A percentile compares a stretch with the other conserved stretches of the same genome.
Conservation (phyloP, 2,888 invertebrate genomes). For the Drosophila demipolita region DNA sequence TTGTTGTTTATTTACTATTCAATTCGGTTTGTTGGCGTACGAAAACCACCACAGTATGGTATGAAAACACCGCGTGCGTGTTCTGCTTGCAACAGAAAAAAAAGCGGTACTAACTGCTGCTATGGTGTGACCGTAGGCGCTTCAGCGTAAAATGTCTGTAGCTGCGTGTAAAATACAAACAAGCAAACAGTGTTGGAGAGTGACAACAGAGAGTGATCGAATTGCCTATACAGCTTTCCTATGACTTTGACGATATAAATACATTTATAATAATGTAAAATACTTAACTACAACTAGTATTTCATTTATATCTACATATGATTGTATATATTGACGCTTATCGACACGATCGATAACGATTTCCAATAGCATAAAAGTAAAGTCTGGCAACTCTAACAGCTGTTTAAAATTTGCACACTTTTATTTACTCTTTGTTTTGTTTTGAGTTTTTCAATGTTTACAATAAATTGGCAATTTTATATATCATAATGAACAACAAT, state of each 20-base stretch:
- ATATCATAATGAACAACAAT: slow-evolving; percentile 47
- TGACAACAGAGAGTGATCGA: background rate
- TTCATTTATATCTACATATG: background rate
- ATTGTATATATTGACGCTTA: background rate
- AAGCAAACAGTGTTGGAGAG: slow-evolving; percentile 32
- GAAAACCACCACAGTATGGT: slow-evolving; percentile 38
- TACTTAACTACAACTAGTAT: background rate
- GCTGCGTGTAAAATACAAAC: background rate
- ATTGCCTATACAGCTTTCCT: too few relatives aligned
- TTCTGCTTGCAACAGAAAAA: slow-evolving; percentile 45
- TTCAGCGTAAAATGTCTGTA: background rate
- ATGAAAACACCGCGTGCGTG: slow-evolving; percentile 48
- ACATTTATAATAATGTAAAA: background rate
- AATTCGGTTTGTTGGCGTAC: slow-evolving; percentile 40
- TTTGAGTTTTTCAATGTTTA: slow-evolving; percentile 17
- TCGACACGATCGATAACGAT: background rate
- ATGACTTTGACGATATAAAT: background rate
- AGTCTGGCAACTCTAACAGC: slow-evolving; percentile 33
- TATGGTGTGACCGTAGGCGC: slow-evolving; percentile 27
- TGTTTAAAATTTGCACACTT: slow-evolving; percentile 27
- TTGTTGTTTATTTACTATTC: slow-evolving; percentile 39
- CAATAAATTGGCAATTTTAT: slow-evolving; percentile 4
- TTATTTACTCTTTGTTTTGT: slow-evolving; percentile 26
- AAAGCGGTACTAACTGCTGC: slow-evolving; percentile 52
- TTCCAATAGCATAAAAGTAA: background rate